Evolutionary conservation across 2,888 invertebrate species (phyloP), one percentile per base, ranked within the genome.

Genomic region (Ischnura elegans): DNA sequence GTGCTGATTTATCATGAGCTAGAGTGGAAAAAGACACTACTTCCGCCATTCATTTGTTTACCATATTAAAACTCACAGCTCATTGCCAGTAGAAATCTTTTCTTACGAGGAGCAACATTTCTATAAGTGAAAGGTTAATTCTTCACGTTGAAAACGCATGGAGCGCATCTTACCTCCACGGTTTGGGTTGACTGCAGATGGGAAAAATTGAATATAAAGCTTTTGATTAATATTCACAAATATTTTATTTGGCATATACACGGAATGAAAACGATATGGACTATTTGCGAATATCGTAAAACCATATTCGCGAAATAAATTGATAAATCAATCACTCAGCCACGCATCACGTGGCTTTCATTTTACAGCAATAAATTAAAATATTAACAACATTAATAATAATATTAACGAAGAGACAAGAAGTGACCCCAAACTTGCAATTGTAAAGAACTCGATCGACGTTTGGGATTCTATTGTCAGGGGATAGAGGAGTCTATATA

Each of bases 281-380:
- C 90, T 90, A 90, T 90, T 76, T 66, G 90, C 90, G 90, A 90
- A 90, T 43, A 43, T 61, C 43, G 21, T 61, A 61, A 90, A 76
- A 76, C 36, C 36, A 45, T 43, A 61, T 61, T 90, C 90, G 90
- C 90, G 43, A 90, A 29, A 55, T 66, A 90, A 76, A 90, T 61
- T 90, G 61, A 90, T 66, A 90, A 90, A 90, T 61, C 90, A 90
- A 90, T 90, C 90, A 90, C 90, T 90, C 90, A n/a, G 43, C 90
- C 90, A 90, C 90, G 43, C 16, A 10, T 76, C 36, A 36, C 42
- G 90, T 61, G 90, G 66, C 61, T 90, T 66, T 66, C 61, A 90
- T 61, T 66, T 66, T 66, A 51, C 90, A 90, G 90, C 90, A 90
- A 90, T 90, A 90, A 90, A 90, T 90, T 90, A 90, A 47, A 66